Evolutionary conservation across 2,797 vertebrate genomes (phyloP).

Genomic region (Pseudopleuronectes americanus): DNA sequence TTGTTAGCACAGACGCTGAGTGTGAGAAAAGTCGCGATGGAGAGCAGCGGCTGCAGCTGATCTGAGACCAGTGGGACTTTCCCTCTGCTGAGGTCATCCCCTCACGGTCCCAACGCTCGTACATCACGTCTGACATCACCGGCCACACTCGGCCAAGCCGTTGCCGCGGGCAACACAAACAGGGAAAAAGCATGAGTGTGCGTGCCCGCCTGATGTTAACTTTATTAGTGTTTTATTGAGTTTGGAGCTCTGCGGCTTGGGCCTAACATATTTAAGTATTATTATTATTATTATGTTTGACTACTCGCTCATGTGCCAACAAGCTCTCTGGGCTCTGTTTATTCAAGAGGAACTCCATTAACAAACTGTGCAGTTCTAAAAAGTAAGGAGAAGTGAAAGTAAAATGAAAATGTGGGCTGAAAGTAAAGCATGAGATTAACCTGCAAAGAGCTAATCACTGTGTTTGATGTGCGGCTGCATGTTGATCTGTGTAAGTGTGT

Average conservation of each 20-base stretch:
- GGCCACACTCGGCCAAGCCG: conserved; percentile 9
- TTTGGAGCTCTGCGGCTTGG: neutral
- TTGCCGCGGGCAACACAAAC: conserved; percentile 62
- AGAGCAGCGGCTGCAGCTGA: conserved; percentile 62
- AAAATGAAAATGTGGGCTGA: conserved; percentile 13
- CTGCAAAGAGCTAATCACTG: conserved; percentile 34
- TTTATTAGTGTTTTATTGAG: conserved; percentile 40
- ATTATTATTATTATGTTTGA: neutral
- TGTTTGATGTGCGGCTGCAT: conserved; percentile 33
- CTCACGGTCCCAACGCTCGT: conserved; percentile 54
- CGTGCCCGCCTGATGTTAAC: conserved; percentile 1
- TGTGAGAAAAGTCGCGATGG: conserved; percentile 72
- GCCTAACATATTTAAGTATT: neutral
- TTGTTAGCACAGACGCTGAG: conserved; percentile 38
- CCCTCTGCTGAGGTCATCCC: conserved; percentile 70
- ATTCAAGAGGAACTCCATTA: neutral
- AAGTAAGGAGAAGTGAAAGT: neutral
- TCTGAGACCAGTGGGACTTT: conserved; percentile 61
- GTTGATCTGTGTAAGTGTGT: conserved; percentile 12
- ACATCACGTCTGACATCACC: conserved; percentile 76
- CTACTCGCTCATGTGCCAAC: neutral
- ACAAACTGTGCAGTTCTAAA: neutral
- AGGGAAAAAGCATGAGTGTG: conserved; percentile 40
- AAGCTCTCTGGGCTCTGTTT: neutral
- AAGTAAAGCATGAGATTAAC: conserved; percentile 30